A percentile compares a stretch with the other conserved stretches of the same genome.
Conservation (phyloP, 2,113 vertebrate species). For the Oncorhynchus gorbuscha region DNA sequence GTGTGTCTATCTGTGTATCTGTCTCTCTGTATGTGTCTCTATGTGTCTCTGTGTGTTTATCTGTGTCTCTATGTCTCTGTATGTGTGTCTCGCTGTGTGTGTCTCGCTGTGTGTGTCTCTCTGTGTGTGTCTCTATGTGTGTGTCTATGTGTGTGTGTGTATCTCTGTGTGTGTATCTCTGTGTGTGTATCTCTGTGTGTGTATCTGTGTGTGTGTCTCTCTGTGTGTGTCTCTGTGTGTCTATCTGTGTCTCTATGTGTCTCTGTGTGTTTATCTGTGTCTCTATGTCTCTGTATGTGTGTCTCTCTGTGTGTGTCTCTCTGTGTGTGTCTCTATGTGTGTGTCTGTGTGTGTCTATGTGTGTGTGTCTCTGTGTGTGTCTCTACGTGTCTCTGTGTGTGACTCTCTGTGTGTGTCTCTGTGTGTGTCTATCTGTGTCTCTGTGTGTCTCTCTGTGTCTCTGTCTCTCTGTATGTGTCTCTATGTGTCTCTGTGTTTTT, state of each 20-base stretch:
- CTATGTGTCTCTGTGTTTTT: background rate
- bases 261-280: too few relatives aligned
- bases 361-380: background rate
- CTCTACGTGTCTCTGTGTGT: too few relatives aligned
- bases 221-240: background rate
- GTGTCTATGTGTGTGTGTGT: fast-evolving
- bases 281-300: background rate
- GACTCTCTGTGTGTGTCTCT: too few relatives aligned
- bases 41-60: too few relatives aligned
- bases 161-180: background rate
- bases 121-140: too few relatives aligned
- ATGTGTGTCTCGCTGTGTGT: too few relatives aligned
- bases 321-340: background rate
- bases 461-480: background rate
- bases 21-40: too few relatives aligned
- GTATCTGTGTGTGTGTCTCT: slow-evolving; percentile 6
- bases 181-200: background rate
- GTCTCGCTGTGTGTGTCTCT: too few relatives aligned
- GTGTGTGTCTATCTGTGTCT: background rate
- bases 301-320: slow-evolving; percentile 3
- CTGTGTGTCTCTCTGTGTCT: background rate
- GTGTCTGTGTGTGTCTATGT: background rate
- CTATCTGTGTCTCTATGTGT: too few relatives aligned
- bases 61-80: too few relatives aligned
- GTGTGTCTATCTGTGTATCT: background rate